phyloP scores from a whole-genome alignment of 1,140 invertebrate species.

The Bursaphelenchus mucronatus region DNA sequence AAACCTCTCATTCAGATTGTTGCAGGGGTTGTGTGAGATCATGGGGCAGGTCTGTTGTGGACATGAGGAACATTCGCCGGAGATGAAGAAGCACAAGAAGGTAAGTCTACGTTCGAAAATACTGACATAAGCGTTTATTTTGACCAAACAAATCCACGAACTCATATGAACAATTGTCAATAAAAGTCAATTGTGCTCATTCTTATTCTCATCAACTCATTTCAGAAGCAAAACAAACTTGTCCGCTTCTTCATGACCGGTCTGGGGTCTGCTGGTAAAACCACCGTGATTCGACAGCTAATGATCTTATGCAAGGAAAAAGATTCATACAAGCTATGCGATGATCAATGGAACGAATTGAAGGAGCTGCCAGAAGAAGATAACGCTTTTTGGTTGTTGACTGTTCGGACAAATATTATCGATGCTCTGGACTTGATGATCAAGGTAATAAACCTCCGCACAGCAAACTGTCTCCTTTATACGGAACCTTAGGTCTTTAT shows the following conservation, averaged over 20 bases:
- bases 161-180: no score
- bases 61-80: no score
- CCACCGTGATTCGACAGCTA: conserved; percentile 45
- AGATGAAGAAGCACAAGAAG: no score
- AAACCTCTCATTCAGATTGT: no score
- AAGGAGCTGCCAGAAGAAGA: conserved; percentile 21
- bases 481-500: not conserved
- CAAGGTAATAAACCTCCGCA: conserved; percentile 18
- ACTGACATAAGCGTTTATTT: no score
- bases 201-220: no score
- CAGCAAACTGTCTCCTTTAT: not conserved
- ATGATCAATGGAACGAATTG: conserved; percentile 36
- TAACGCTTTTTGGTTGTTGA: conserved; percentile 24
- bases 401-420: conserved; percentile 33
- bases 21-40: no score
- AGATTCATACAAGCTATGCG: conserved; percentile 37
- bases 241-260: conserved; percentile 51
- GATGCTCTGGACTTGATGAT: conserved; percentile 36
- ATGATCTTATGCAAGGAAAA: conserved; percentile 37
- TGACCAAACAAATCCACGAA: no score
- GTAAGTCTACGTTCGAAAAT: no score
- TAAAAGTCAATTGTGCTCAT: no score
- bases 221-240: conserved; percentile 27
- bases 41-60: no score
- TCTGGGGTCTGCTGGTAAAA: conserved; percentile 48